A percentile compares a stretch with the other conserved stretches of the same genome.
Conservation (phyloP, 2,113 vertebrate species). For the Nansenia antarctica region DNA sequence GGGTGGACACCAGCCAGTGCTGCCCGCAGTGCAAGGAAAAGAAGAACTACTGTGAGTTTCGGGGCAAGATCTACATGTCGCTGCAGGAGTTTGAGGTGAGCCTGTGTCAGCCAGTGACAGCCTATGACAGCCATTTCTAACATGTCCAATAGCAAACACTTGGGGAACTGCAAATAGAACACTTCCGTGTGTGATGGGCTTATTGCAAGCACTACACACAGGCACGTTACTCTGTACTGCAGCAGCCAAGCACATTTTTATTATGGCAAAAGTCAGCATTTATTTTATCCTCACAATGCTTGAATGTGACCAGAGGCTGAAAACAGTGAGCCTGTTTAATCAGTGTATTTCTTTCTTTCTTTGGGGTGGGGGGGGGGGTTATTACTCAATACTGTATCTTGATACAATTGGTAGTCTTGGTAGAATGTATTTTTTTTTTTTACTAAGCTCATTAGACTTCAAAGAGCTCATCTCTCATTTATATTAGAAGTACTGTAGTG, state of each 20-base stretch:
- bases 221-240: slow-evolving; percentile 40
- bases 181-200: slow-evolving; percentile 35
- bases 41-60: slow-evolving; percentile 96
- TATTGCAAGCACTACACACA: slow-evolving; percentile 42
- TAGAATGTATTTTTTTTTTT: slow-evolving; percentile 13
- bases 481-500: neutral
- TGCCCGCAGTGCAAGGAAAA: slow-evolving; percentile 96
- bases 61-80: slow-evolving; percentile 89
- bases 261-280: slow-evolving; percentile 71
- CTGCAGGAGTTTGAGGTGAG: slow-evolving; percentile 98
- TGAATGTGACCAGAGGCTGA: slow-evolving; percentile 43
- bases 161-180: slow-evolving; percentile 59
- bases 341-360: slow-evolving; percentile 35
- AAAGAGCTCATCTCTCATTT: slow-evolving; percentile 22
- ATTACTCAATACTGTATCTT: slow-evolving; percentile 26
- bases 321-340: slow-evolving; percentile 40
- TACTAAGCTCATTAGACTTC: slow-evolving; percentile 28
- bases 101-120: too few species aligned
- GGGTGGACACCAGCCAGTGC: slow-evolving; percentile 95
- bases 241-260: slow-evolving; percentile 58
- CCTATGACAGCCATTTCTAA: too few species aligned
- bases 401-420: slow-evolving; percentile 26
- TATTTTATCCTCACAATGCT: slow-evolving; percentile 54
- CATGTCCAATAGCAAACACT: slow-evolving; percentile 9
- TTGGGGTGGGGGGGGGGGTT: too few species aligned